Evolutionary conservation across 1,140 invertebrate species (phyloP).

Genomic region (Drosophila bipectinata): DNA sequence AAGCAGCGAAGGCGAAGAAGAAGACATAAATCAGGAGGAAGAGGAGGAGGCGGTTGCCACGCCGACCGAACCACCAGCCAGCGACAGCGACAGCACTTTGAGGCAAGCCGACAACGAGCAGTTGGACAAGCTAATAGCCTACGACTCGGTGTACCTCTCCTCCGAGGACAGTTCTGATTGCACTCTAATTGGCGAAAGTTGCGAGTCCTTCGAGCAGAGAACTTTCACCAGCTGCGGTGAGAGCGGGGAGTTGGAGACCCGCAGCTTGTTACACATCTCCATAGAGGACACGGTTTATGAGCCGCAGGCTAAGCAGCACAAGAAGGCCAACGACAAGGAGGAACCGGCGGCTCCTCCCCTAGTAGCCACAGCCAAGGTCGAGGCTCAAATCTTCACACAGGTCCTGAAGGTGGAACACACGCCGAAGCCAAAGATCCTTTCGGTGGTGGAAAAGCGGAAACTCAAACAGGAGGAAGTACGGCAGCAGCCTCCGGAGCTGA

Average conservation of each 20-base stretch:
- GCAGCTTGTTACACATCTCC: constrained; percentile 70
- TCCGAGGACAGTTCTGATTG: constrained; percentile 82
- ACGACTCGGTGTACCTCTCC: constrained; percentile 83
- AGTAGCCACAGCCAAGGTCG: constrained; percentile 31
- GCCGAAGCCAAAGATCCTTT: constrained; percentile 72
- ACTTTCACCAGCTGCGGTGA: constrained; percentile 54
- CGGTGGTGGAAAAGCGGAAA: constrained; percentile 73
- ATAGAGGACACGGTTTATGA: constrained; percentile 79
- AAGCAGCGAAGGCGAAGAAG: constrained; percentile 64
- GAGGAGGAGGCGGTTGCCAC: constrained; percentile 29
- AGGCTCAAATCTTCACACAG: constrained; percentile 65
- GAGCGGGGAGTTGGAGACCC: constrained; percentile 56
- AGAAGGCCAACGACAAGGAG: constrained; percentile 24
- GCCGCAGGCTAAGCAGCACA: constrained; percentile 59
- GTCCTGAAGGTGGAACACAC: constrained; percentile 69
- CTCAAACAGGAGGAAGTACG: constrained; percentile 35
- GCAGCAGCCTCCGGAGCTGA: constrained; percentile 39
- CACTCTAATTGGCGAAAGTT: constrained; percentile 70
- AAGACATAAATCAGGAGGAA: constrained; percentile 4
- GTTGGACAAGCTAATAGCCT: constrained; percentile 77
- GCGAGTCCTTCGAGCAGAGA: constrained; percentile 62
- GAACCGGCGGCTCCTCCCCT: constrained; percentile 2
- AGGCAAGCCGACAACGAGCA: constrained; percentile 55
- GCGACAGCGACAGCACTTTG: constrained; percentile 62
- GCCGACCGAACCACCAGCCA: constrained; percentile 40